These are phyloP conservation scores for Trichonephila clavata DNA, from an alignment of 1,140 invertebrate species.

Conservation along the genomic window DNA sequence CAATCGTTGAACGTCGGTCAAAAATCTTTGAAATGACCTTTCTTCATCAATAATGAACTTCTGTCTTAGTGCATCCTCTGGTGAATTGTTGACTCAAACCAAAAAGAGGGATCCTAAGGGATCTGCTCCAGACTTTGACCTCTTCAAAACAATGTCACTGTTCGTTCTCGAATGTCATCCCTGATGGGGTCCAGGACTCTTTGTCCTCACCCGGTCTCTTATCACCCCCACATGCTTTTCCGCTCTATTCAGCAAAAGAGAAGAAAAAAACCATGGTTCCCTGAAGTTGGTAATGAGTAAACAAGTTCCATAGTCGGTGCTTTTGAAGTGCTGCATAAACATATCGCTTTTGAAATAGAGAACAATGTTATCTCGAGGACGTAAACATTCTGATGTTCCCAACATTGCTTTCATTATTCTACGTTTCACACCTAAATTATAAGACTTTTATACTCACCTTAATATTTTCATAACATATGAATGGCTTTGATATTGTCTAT, in stretches of 20 bases:
- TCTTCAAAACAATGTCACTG: constrained; percentile 42
- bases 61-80: neutral
- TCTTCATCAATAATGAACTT: neutral
- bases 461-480: too few species aligned
- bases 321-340: neutral
- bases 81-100: neutral
- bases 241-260: neutral
- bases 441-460: too few species aligned
- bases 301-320: neutral
- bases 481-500: too few species aligned
- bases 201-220: constrained; percentile 25
- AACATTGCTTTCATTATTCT: too few species aligned
- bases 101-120: neutral
- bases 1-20: neutral
- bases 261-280: neutral
- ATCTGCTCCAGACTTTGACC: neutral
- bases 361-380: neutral
- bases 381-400: too few species aligned
- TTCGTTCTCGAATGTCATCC: constrained; percentile 15
- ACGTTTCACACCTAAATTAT: too few species aligned
- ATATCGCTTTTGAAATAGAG: neutral
- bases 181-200: neutral
- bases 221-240: constrained; percentile 39
- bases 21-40: neutral
- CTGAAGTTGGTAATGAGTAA: constrained; percentile 4